Evolutionary conservation across 2,113 vertebrate genomes (phyloP).

Genomic region (Malurus elegans): DNA sequence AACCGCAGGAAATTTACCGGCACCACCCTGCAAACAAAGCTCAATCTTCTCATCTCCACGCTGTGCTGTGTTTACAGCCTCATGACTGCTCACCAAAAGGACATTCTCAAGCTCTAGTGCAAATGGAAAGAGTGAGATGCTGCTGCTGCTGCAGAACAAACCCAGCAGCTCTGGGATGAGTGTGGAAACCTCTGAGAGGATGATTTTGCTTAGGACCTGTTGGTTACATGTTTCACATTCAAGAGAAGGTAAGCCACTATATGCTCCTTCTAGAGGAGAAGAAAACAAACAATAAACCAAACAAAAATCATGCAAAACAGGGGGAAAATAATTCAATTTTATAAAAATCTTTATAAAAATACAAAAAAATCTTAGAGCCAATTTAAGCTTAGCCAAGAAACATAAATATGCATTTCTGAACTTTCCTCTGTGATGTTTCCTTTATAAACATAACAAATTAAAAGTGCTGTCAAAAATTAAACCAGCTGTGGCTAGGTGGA

Average conservation of each 20-base stretch:
- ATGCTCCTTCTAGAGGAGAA: neutral
- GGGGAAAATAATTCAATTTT: too few relatives aligned
- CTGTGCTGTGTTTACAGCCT: neutral
- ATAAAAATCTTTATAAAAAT: neutral
- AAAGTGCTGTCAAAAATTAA: neutral
- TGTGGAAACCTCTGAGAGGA: neutral
- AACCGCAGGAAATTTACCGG: slow-evolving; percentile 59
- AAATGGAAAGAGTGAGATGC: neutral
- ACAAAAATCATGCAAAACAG: accelerated
- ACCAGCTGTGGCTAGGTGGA: neutral
- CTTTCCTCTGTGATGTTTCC: neutral
- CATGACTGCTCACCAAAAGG: neutral
- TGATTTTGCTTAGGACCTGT: neutral
- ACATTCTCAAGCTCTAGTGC: neutral
- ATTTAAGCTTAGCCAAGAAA: neutral
- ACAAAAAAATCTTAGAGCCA: neutral
- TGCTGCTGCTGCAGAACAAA: neutral
- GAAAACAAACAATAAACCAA: neutral
- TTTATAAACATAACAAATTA: neutral
- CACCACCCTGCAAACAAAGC: slow-evolving; percentile 50
- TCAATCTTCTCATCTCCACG: neutral
- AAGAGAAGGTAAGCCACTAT: neutral
- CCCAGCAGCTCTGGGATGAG: neutral
- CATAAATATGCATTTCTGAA: slow-evolving; percentile 18
- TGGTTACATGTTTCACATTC: neutral